Base-by-base conservation (phyloP, 2,888 invertebrate genomes). In the Drosophila merina region DNA sequence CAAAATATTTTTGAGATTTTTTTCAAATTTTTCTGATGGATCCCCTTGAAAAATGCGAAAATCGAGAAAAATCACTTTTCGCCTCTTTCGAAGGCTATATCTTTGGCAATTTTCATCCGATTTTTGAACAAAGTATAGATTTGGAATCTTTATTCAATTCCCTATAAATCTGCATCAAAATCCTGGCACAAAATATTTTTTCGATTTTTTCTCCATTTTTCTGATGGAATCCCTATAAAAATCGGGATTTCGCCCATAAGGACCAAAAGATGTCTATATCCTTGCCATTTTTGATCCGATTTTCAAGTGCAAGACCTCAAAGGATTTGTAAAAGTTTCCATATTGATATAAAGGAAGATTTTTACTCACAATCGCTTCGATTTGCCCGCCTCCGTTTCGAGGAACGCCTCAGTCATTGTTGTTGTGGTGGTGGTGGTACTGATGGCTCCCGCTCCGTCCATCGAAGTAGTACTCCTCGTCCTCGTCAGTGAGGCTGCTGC, bases 391-490 rank as follows among this genome's bases (percentile, higher is more conserved):
- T 92, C 93, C 83, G 73, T 68, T 70, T 73, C 87, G 68, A 69
- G 70, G 73, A 69, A 75, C 10, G 74, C 66, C 72, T 78, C 86
- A 79, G 74, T 81, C 75, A 70, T 71, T 76, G 75, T 75, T 71
- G 74, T 66, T 69, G 69, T 72, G 58, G 73, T 57, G 64, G 59
- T 56, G 58, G 48, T 67, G 67, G 59, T 42, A 40, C 59, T 49
- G 70, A 72, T 72, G 56, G 82, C 82, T 86, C 51, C 86, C 86
- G 75, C 89, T 89, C 66, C 89, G 75, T 75, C 90, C 91, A 88
- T 90, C 91, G 90, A 91, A 91, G 90, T 90, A 91, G 88, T 91
- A 91, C 89, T 91, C 91, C 62, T 91, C 89, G 89, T 91, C 90
- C 88, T 91, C 91, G 77, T 89, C 87, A 82, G 80, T 77, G 88